These are phyloP conservation scores for Sinocyclocheilus anophthalmus DNA, from an alignment of 2,113 vertebrate genomes.

Conservation along the genomic window DNA sequence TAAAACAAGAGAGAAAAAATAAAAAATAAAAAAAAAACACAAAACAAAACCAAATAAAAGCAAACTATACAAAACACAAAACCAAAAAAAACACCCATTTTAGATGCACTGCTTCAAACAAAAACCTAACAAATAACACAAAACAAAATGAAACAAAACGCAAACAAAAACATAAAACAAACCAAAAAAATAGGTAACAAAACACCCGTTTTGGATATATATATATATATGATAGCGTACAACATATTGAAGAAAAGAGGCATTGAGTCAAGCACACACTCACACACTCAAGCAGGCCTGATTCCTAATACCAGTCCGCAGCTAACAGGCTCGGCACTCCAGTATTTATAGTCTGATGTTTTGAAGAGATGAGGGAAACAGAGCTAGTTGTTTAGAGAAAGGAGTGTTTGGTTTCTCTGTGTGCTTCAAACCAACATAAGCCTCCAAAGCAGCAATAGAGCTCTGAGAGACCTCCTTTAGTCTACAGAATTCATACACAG, in stretches of 20 bases:
- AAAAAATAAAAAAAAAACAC: not conserved
- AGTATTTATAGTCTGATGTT: conserved; percentile 62
- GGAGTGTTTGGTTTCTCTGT: conserved; percentile 56
- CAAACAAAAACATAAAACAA: too few species aligned
- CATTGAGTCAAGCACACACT: conserved; percentile 42
- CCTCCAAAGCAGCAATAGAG: conserved; percentile 28
- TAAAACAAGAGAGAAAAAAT: too few species aligned
- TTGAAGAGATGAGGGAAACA: conserved; percentile 48
- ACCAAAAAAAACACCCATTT: not conserved
- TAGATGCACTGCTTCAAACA: not conserved
- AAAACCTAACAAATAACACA: not conserved
- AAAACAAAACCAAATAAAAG: too few species aligned
- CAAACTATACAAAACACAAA: too few species aligned
- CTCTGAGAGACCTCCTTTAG: conserved; percentile 31
- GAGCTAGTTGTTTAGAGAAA: conserved; percentile 57
- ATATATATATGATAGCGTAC: not conserved
- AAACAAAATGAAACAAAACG: too few species aligned
- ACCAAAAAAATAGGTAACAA: too few species aligned
- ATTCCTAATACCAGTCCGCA: conserved; percentile 59
- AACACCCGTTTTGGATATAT: too few species aligned
- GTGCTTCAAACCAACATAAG: conserved; percentile 46
- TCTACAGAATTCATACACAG: conserved; percentile 1
- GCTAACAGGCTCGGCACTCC: conserved; percentile 63
- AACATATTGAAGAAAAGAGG: conserved; percentile 20
- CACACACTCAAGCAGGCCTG: conserved; percentile 30